phyloP scores from a whole-genome alignment of 2,113 vertebrate genomes.

The Lepus timidus region DNA sequence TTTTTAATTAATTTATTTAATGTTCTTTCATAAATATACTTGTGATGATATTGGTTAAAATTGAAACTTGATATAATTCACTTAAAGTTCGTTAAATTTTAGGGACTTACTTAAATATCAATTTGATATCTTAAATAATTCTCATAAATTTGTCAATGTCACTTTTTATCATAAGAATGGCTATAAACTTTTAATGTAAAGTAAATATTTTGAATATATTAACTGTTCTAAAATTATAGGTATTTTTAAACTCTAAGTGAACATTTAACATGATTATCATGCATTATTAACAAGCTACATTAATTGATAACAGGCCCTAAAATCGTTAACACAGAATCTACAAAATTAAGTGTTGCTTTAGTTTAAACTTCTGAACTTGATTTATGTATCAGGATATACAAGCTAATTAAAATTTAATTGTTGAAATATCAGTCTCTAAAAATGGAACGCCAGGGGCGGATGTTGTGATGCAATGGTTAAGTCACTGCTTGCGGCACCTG shows the following conservation, averaged over 20 bases:
- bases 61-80: conserved; percentile 7
- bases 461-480: no score
- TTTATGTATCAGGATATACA: not conserved
- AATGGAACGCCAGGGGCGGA: not conserved
- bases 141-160: not conserved
- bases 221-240: conserved; percentile 13
- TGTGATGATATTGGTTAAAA: conserved; percentile 44
- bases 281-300: not conserved
- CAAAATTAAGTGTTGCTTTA: conserved; percentile 8
- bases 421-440: not conserved
- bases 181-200: conserved; percentile 33
- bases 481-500: no score
- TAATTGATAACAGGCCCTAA: not conserved
- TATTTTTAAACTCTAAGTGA: not conserved
- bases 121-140: conserved; percentile 60
- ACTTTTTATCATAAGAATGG: not conserved
- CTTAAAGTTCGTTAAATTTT: conserved; percentile 27
- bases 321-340: conserved; percentile 21
- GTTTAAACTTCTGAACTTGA: not conserved
- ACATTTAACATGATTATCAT: not conserved
- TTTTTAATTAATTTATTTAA: conserved; percentile 34
- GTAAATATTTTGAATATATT: conserved; percentile 57
- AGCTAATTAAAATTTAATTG: not conserved
- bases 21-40: conserved; percentile 54
- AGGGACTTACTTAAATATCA: conserved; percentile 46